Conservation (phyloP, 1,140 invertebrate species). For the Heliothis virescens region DNA sequence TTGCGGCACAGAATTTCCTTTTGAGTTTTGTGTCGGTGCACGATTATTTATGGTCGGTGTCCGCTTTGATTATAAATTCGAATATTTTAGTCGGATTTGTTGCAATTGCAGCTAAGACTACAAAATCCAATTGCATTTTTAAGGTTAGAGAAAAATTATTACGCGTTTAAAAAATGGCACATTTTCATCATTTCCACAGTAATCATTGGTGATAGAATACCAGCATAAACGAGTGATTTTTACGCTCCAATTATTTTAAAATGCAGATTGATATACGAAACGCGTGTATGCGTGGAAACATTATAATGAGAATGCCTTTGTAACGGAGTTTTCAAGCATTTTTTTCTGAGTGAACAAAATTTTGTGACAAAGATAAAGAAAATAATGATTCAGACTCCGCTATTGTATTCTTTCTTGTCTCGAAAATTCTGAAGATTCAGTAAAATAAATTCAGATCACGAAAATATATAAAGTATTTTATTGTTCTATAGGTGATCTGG, state of each 20-base stretch:
- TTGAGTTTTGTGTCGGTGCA: conserved; percentile 20
- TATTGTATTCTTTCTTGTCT: too few relatives aligned
- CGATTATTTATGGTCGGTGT: conserved; percentile 25
- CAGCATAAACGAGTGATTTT: conserved; percentile 38
- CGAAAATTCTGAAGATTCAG: too few relatives aligned
- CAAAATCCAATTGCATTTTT: not conserved
- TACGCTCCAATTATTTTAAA: conserved; percentile 43
- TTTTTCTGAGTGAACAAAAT: not conserved
- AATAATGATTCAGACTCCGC: too few relatives aligned
- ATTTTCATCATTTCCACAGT: not conserved
- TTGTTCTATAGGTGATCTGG: too few relatives aligned
- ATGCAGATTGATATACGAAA: conserved; percentile 22
- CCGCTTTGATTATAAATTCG: conserved; percentile 10
- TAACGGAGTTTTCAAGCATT: not conserved
- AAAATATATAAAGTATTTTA: too few relatives aligned
- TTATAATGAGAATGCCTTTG: not conserved
- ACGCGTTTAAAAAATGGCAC: not conserved
- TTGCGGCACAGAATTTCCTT: conserved; percentile 18
- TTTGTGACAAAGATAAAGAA: too few relatives aligned
- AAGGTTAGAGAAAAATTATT: not conserved
- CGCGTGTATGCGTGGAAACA: not conserved
- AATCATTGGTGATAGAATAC: conserved; percentile 6
- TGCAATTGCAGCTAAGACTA: not conserved
- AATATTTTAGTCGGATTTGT: not conserved
- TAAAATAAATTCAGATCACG: too few relatives aligned